These are phyloP conservation scores for Cantharis rufa DNA, from an alignment of 2,888 invertebrate genomes.

Conservation along the genomic window DNA sequence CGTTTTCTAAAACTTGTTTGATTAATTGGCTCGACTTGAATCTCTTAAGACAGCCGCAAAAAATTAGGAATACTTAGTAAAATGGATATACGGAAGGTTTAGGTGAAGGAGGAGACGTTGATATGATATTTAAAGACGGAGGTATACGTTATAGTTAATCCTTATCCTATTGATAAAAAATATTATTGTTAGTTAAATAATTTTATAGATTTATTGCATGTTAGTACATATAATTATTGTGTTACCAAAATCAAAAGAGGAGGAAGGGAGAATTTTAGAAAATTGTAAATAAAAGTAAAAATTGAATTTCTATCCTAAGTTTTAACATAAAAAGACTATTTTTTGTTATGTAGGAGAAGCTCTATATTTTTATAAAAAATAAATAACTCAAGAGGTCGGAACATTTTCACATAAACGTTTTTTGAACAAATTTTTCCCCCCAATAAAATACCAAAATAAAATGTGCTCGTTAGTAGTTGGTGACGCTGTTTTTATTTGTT, in stretches of 20 bases:
- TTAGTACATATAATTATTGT: background rate
- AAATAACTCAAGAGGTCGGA: background rate
- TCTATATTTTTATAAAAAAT: background rate
- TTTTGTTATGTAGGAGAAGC: constrained; percentile 1
- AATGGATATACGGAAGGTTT: background rate
- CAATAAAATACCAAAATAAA: background rate
- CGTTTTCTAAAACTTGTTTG: background rate
- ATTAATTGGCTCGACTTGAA: background rate
- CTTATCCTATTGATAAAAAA: background rate
- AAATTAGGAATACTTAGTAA: background rate
- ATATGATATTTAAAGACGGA: background rate
- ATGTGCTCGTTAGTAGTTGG: background rate
- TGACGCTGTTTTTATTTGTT: background rate
- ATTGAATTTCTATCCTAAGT: background rate
- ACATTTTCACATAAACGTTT: background rate
- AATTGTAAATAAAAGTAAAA: background rate
- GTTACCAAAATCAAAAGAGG: background rate
- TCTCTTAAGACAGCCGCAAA: background rate
- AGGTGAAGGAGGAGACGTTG: background rate
- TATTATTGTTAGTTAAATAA: background rate
- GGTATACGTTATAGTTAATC: background rate
- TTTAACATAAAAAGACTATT: background rate
- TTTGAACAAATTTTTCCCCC: background rate
- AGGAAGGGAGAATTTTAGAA: background rate
- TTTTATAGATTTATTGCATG: constrained; percentile 1